Evolutionary conservation across 2,797 vertebrate species (phyloP).

Genomic region (Anguilla anguilla): DNA sequence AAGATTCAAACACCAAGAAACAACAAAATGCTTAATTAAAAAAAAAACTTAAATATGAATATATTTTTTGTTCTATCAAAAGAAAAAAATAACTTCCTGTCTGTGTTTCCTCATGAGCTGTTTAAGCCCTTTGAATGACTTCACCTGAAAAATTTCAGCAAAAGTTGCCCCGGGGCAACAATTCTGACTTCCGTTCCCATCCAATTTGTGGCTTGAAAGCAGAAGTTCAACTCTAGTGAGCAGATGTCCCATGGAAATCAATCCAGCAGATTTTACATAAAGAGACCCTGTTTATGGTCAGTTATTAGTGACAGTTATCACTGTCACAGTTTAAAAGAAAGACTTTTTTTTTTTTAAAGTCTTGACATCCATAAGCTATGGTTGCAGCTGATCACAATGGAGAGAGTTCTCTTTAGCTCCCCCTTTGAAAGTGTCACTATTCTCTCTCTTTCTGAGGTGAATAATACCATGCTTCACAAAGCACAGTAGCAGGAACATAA

Average conservation of each 20-base stretch:
- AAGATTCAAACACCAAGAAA: not conserved
- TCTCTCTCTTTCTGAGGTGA: conserved; percentile 67
- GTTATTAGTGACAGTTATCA: conserved; percentile 60
- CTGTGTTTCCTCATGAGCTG: not conserved
- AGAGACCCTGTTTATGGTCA: conserved; percentile 67
- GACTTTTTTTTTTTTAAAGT: conserved; percentile 37
- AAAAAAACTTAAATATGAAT: not conserved
- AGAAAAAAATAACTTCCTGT: not conserved
- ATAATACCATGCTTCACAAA: conserved; percentile 74
- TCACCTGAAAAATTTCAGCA: conserved; percentile 43
- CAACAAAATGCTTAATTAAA: not conserved
- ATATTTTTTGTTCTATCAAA: not conserved
- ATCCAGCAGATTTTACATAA: conserved; percentile 59
- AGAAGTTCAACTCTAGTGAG: conserved; percentile 61
- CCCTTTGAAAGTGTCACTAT: conserved; percentile 76
- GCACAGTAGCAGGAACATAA: conserved; percentile 73
- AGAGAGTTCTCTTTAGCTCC: conserved; percentile 33
- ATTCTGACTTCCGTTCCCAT: conserved; percentile 51
- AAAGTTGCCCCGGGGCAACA: conserved; percentile 54
- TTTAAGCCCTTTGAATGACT: not conserved
- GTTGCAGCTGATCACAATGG: conserved; percentile 70
- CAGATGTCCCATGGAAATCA: conserved; percentile 71
- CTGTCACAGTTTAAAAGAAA: conserved; percentile 63
- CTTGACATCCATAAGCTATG: conserved; percentile 70
- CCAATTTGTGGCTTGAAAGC: conserved; percentile 40